Evolutionary conservation across 2,888 invertebrate genomes (phyloP).

Genomic region (Drosophila lutescens): DNA sequence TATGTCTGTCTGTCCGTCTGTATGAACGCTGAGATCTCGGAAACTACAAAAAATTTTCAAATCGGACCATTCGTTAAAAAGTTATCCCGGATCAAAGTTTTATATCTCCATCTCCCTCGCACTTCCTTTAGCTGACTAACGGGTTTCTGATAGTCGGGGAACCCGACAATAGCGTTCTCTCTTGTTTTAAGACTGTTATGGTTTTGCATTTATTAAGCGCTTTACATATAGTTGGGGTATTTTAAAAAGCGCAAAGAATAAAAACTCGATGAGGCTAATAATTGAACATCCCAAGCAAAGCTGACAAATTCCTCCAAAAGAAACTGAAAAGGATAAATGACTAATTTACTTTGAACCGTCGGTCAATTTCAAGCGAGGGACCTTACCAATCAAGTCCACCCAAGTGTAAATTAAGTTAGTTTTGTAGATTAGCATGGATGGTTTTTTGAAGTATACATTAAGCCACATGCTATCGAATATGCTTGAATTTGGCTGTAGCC

Average conservation of each 20-base stretch:
- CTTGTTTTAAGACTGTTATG: too few relatives aligned
- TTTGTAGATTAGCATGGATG: slow-evolving; percentile 82
- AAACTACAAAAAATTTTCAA: too few relatives aligned
- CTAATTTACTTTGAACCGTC: background rate
- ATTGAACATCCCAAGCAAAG: slow-evolving; percentile 85
- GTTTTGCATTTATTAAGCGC: background rate
- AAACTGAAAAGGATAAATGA: slow-evolving; percentile 72
- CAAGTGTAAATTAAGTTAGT: slow-evolving; percentile 84
- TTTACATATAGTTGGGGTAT: slow-evolving; percentile 64
- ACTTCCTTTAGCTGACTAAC: too few relatives aligned
- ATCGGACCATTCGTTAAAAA: too few relatives aligned
- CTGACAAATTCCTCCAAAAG: slow-evolving; percentile 85
- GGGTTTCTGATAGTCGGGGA: too few relatives aligned
- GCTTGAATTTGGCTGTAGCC: slow-evolving; percentile 1
- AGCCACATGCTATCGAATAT: slow-evolving; percentile 58
- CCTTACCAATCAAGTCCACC: slow-evolving; percentile 84
- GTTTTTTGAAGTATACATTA: slow-evolving; percentile 81
- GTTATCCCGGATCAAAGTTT: too few relatives aligned
- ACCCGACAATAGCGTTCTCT: too few relatives aligned
- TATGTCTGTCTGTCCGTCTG: too few relatives aligned
- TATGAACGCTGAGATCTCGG: too few relatives aligned
- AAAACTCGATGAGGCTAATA: slow-evolving; percentile 84
- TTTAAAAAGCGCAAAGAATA: slow-evolving; percentile 80
- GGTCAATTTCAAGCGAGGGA: background rate
- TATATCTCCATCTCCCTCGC: too few relatives aligned